These are phyloP conservation scores for Hippolais icterina DNA, from an alignment of 2,113 vertebrate species.

Conservation along the genomic window DNA sequence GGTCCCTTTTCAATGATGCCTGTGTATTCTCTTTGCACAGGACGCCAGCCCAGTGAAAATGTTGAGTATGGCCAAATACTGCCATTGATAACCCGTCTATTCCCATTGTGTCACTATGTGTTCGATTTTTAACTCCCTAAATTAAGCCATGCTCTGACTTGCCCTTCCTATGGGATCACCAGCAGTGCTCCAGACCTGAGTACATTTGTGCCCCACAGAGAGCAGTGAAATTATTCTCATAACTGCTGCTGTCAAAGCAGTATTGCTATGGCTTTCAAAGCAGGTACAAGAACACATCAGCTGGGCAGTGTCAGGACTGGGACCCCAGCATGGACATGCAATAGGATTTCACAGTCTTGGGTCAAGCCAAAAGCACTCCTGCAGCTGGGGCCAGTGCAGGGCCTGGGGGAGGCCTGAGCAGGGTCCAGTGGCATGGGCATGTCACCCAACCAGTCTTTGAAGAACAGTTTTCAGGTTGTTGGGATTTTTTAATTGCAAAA, in stretches of 20 bases:
- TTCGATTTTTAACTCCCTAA: background rate
- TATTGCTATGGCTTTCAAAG: background rate
- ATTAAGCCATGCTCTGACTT: background rate
- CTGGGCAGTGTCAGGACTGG: accelerated
- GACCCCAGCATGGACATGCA: accelerated
- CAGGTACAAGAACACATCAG: background rate
- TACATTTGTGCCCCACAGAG: background rate
- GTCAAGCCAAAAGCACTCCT: background rate
- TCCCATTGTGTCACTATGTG: background rate
- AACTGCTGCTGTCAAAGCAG: background rate
- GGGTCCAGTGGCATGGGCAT: accelerated
- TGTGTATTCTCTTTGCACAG: background rate
- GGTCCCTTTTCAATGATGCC: background rate
- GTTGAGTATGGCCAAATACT: background rate
- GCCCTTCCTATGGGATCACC: background rate
- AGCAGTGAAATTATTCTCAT: background rate
- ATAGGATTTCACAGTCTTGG: accelerated
- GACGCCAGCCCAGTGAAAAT: background rate
- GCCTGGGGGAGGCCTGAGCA: background rate
- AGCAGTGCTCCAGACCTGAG: background rate
- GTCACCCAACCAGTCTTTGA: background rate
- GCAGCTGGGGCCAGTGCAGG: accelerated
- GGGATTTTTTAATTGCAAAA: background rate
- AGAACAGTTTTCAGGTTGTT: background rate
- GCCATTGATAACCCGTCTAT: background rate